A percentile compares a stretch with the other conserved stretches of the same genome.
Evolutionary conservation across 1,140 invertebrate genomes (phyloP).

Genomic region (Drosophila yakuba): DNA sequence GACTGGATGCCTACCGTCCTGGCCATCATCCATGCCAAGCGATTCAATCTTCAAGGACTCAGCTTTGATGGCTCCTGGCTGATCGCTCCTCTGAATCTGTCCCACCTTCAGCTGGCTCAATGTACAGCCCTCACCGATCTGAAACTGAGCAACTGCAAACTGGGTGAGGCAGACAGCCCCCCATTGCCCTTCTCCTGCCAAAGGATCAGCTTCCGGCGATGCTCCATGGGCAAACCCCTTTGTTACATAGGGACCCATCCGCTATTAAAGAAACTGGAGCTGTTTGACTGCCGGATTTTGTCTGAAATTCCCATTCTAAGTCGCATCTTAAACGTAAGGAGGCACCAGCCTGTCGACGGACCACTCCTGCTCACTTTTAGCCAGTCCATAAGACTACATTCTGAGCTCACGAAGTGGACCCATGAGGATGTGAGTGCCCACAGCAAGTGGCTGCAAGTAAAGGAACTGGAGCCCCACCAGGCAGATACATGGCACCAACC

Average conservation of each 20-base stretch:
- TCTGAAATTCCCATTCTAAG: neutral
- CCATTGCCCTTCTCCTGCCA: slow-evolving; percentile 41
- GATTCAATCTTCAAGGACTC: slow-evolving; percentile 21
- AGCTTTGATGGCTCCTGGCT: slow-evolving; percentile 52
- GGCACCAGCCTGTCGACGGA: neutral
- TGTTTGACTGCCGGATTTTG: slow-evolving; percentile 24
- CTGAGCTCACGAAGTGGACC: slow-evolving; percentile 33
- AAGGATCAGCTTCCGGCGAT: slow-evolving; percentile 19
- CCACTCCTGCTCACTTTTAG: slow-evolving; percentile 25
- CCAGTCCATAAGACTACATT: slow-evolving; percentile 18
- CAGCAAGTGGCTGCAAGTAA: slow-evolving; percentile 26
- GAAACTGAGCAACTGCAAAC: slow-evolving; percentile 46
- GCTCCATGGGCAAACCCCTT: slow-evolving; percentile 11
- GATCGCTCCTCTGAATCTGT: slow-evolving; percentile 19
- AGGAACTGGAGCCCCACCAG: slow-evolving; percentile 17
- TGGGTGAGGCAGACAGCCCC: neutral
- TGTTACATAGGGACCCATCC: neutral
- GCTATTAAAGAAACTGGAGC: slow-evolving; percentile 25
- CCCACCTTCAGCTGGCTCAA: slow-evolving; percentile 21
- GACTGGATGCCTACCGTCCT: slow-evolving; percentile 42
- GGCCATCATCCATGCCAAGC: slow-evolving; percentile 39
- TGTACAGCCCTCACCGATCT: slow-evolving; percentile 48
- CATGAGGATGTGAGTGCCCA: neutral
- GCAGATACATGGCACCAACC: slow-evolving; percentile 16
- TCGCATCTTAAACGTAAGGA: neutral